Evolutionary conservation across 2,797 vertebrate species (phyloP).

Genomic region (Dermochelys coriacea): DNA sequence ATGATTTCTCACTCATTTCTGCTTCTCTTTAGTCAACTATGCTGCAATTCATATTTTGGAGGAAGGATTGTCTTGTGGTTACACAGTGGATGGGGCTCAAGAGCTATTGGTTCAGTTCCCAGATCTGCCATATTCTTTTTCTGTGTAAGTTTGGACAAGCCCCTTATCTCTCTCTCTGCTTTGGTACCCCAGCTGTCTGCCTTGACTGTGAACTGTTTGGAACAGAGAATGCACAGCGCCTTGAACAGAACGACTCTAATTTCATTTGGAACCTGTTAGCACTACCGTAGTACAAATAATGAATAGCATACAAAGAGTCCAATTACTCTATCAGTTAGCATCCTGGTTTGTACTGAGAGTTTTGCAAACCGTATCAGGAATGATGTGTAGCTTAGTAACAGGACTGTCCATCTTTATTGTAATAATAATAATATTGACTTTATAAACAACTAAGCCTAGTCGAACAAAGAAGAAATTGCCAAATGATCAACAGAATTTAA

Average conservation of each 20-base stretch:
- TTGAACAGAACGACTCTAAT: background rate
- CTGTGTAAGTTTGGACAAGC: background rate
- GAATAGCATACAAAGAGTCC: background rate
- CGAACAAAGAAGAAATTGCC: background rate
- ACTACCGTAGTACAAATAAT: background rate
- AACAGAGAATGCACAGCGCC: background rate
- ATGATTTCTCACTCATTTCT: background rate
- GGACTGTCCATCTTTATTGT: fast-evolving
- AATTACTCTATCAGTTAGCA: background rate
- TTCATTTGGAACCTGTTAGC: background rate
- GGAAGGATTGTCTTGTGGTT: background rate
- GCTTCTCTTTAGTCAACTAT: background rate
- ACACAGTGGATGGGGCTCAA: background rate
- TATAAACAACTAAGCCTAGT: background rate
- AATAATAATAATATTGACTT: background rate
- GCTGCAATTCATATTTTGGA: background rate
- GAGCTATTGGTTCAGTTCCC: background rate
- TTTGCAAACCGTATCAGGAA: background rate
- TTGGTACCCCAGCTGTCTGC: background rate
- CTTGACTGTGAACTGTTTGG: background rate
- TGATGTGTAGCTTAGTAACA: background rate
- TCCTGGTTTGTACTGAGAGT: background rate
- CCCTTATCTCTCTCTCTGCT: background rate
- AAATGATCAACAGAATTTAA: background rate
- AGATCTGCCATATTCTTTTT: background rate